Evolutionary conservation across 2,888 invertebrate species (phyloP), one percentile per base, ranked within the genome.

Genomic region (Ophraella communa): DNA sequence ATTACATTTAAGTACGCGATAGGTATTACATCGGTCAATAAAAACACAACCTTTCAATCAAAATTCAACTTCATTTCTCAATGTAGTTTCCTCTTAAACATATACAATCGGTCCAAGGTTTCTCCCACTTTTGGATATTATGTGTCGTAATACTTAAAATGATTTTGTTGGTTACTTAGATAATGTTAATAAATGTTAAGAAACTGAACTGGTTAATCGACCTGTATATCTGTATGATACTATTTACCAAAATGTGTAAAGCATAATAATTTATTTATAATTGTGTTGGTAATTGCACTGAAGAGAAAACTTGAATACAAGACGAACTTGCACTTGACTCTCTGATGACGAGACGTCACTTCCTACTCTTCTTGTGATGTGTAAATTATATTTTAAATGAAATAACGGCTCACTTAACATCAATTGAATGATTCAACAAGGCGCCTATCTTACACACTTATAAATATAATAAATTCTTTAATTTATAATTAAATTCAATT

Each of bases 371-470:
- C 49, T 49, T 49, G 5, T 51, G 27, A 51, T 51, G 14, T 17
- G 17, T 51, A 27, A 51, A 51, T 51, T 51, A 27, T 27, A 18
- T 33, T 57, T 30, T 45, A 47, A 57, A 57, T 57, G n/a, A 30
- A 33, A 57, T 57, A 57, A 57, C 30, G 20, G 47, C 47, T 47
- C 57, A 47, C 57, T 57, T 47, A 57, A 30, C 33, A 33, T 47
- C 45, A 57, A 44, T 47, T 57, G 49, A 47, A 57, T 47, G 45
- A 42, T 56, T 56, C 49, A 27, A 24, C 49, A 4, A 51, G 49
- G 49, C 49, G 49, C 27, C 27, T 2, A 27, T 17, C 27, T 27
- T 27, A 27, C 49, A 7, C n/a, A 14, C 14, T 39, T 39, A 39
- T 17, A 39, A 14, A 39, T 39, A 5, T 4, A 39, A 17, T 39